phyloP scores from a whole-genome alignment of 2,797 vertebrate genomes.

The Siniperca obscura region DNA sequence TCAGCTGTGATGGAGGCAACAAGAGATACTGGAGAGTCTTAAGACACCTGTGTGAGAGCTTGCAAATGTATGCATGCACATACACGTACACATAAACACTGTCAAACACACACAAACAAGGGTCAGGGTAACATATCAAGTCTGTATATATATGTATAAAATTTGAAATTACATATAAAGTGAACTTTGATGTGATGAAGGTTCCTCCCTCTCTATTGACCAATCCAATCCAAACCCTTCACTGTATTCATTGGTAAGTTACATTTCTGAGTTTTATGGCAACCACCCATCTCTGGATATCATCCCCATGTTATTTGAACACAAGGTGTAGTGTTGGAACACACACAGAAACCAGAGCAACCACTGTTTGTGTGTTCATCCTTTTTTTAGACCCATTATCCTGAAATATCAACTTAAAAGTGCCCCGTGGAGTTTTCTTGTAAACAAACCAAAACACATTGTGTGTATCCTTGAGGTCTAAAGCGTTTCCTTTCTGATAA shows the following conservation, averaged over 20 bases:
- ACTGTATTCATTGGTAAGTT: not conserved
- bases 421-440: conserved; percentile 1
- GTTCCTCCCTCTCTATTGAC: not conserved
- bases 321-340: not conserved
- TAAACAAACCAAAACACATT: conserved; percentile 2
- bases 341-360: not conserved
- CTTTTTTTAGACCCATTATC: not conserved
- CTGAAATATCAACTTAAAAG: not conserved
- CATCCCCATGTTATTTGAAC: not conserved
- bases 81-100: conserved; percentile 12
- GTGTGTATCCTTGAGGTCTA: not conserved
- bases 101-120: not conserved
- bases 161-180: not conserved
- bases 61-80: conserved; percentile 64
- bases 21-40: conserved; percentile 43
- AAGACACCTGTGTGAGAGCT: conserved; percentile 25
- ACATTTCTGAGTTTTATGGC: not conserved
- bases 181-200: not conserved
- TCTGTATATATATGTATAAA: not conserved
- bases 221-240: not conserved
- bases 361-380: not conserved
- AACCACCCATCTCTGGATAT: not conserved
- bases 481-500: not conserved
- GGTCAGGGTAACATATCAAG: not conserved
- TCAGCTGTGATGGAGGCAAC: conserved; percentile 44